Evolutionary conservation across 2,797 vertebrate genomes (phyloP), one percentile per base, ranked within the genome.

Genomic region (Smutsia gigantea): DNA sequence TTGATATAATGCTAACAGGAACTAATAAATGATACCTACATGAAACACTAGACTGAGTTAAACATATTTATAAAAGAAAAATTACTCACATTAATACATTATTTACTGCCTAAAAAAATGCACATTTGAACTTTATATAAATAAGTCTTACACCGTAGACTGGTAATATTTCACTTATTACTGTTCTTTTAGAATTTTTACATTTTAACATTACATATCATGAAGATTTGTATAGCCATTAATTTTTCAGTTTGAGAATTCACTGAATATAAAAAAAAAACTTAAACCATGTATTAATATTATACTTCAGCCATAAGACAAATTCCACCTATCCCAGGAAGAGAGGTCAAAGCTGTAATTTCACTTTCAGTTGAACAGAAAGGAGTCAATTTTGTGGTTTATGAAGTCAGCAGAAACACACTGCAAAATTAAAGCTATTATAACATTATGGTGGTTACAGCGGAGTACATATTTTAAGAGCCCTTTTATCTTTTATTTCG

Each of bases 391-490:
- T 91, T 96, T 96, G 96, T n/a, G 96, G 87, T 46, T 84, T 94
- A 68, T 21, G 81, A 98, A 97, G 81, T 86, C 95, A 97, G 88
- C 66, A 94, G 92, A 96, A 98, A 94, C 59, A 79, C 6, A 82
- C 8, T 81, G 51, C 86, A 97, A 96, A 5, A 75, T 87, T 51
- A 96, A 98, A 98, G 87, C 39, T 51, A 61, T 78, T 90, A 84
- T 69, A 79, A 88, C 88, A 96, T 87, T 79, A 86, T 18, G 37
- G 95, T 42, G 92, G 72, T 95, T 51, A 64, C 18, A 84, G 59
- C 12, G 15, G 39, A 96, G 37, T 83, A 85, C 19, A 17, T 97
- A 84, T 81, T 97, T 90, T 71, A 96, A 68, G 87, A 94, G 59
- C 8, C 21, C 4, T 79, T 97, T 89, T 94, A 85, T 96, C 78